These are phyloP conservation scores for Formica exsecta DNA, from an alignment of 1,140 invertebrate genomes.

Conservation along the genomic window DNA sequence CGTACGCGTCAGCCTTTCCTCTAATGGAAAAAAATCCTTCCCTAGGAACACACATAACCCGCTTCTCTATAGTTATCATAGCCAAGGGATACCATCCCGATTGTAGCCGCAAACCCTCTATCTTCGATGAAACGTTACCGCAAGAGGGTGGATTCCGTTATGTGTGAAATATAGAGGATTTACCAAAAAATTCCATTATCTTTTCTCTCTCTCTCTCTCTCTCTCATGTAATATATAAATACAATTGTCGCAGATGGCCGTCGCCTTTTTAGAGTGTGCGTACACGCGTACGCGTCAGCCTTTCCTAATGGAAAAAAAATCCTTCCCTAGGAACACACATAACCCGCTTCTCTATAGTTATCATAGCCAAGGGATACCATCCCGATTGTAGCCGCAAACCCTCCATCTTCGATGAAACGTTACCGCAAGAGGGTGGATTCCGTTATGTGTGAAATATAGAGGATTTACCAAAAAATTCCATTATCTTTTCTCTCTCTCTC, in stretches of 20 bases:
- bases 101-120: slow-evolving; percentile 62
- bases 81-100: slow-evolving; percentile 72
- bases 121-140: not conserved
- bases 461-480: slow-evolving; percentile 4
- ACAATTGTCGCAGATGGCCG: slow-evolving; percentile 73
- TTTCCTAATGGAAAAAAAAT: slow-evolving; percentile 70
- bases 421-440: slow-evolving; percentile 10
- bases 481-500: not conserved
- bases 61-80: slow-evolving; percentile 69
- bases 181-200: not conserved
- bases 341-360: slow-evolving; percentile 66
- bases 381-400: slow-evolving; percentile 66
- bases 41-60: slow-evolving; percentile 64
- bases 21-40: slow-evolving; percentile 71
- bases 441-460: not conserved
- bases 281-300: slow-evolving; percentile 29
- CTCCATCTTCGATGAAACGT: slow-evolving; percentile 25
- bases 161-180: not conserved
- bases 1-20: slow-evolving; percentile 41
- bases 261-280: slow-evolving; percentile 49
- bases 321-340: slow-evolving; percentile 66
- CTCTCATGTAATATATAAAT: no score
- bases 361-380: slow-evolving; percentile 72
- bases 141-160: slow-evolving; percentile 12
- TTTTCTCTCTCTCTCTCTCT: not conserved